A percentile compares a stretch with the other conserved stretches of the same genome.
Conservation (phyloP, 2,797 vertebrate genomes). For the Darevskia mixta region DNA sequence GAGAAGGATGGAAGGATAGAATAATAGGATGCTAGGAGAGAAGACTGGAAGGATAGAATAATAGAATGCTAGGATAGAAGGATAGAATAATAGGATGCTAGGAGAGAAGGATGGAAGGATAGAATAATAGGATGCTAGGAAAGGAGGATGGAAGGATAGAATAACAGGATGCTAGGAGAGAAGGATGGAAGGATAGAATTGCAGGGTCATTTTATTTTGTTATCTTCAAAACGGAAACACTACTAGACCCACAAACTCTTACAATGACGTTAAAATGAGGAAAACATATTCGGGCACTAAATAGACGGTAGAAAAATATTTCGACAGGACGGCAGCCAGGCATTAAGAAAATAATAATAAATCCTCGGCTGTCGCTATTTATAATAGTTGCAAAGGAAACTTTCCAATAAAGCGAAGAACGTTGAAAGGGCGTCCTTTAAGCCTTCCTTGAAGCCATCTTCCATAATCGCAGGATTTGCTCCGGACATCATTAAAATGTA, state of each 20-base stretch:
- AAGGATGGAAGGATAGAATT: too few species aligned
- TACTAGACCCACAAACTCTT: constrained; percentile 13
- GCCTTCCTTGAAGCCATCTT: constrained; percentile 86
- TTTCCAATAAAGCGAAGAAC: constrained; percentile 74
- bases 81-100: too few species aligned
- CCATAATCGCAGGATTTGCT: constrained; percentile 90
- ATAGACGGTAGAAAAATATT: constrained; percentile 48
- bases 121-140: too few species aligned
- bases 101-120: too few species aligned
- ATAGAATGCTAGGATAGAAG: too few species aligned
- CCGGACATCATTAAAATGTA: constrained; percentile 95
- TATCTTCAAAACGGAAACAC: too few species aligned
- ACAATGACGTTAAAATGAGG: constrained; percentile 56
- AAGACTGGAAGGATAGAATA: too few species aligned
- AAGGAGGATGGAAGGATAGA: too few species aligned
- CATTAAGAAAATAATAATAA: constrained; percentile 36
- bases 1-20: too few species aligned
- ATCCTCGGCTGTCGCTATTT: constrained; percentile 68
- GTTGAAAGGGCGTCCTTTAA: constrained; percentile 86
- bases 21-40: too few species aligned
- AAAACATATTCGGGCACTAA: constrained; percentile 52
- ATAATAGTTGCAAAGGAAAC: constrained; percentile 74
- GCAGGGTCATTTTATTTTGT: too few species aligned
- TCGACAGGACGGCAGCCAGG: constrained; percentile 35
- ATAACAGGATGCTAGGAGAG: too few species aligned